A percentile compares a stretch with the other conserved stretches of the same genome.
These are phyloP conservation scores for Phacellophora camtschatica DNA, from an alignment of 30 jellyfish, hydroid and myxozoan species.

Conservation along the genomic window DNA sequence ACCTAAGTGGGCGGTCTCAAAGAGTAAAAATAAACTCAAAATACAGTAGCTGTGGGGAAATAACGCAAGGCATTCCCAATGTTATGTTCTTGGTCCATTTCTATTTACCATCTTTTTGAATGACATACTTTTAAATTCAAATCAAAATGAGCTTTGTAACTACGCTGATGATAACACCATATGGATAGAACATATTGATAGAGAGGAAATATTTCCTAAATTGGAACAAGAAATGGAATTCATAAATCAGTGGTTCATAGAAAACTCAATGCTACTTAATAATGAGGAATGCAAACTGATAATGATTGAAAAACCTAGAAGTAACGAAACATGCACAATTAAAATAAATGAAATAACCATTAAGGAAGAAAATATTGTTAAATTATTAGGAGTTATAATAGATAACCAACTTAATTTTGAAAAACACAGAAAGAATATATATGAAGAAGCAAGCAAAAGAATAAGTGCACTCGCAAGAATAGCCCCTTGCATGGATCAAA, in stretches of 20 bases:
- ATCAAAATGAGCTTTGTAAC: neutral
- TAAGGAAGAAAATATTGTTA: no score
- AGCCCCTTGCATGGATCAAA: no score
- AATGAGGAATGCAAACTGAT: neutral
- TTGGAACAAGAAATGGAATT: neutral
- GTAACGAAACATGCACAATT: no score
- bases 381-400: no score
- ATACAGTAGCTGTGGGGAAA: neutral
- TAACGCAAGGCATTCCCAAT: neutral
- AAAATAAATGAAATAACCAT: no score
- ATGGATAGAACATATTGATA: neutral
- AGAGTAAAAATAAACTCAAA: neutral
- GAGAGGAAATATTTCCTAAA: neutral
- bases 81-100: neutral
- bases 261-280: neutral
- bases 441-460: no score
- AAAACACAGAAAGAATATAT: no score
- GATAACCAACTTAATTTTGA: no score
- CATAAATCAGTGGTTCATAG: neutral
- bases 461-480: no score
- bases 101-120: neutral
- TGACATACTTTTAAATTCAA: neutral
- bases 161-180: neutral
- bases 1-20: neutral
- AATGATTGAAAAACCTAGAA: no score